Evolutionary conservation across 2,888 invertebrate species (phyloP).

Genomic region (Diarsia dahlii): DNA sequence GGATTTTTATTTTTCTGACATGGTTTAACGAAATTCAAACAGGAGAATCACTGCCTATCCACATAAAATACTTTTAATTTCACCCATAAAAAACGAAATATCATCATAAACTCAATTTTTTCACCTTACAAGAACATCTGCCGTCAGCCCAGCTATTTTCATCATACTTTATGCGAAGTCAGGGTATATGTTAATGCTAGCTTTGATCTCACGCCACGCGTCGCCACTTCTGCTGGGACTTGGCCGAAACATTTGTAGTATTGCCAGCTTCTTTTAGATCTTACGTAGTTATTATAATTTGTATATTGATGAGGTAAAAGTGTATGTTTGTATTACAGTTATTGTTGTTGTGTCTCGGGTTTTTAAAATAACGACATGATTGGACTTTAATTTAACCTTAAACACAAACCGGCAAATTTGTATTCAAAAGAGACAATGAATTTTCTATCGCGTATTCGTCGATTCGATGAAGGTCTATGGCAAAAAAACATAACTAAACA

Average conservation of each 20-base stretch:
- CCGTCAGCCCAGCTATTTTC: constrained; percentile 41
- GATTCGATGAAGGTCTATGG: no score
- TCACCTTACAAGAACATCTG: constrained; percentile 43
- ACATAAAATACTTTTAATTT: neutral
- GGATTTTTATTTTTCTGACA: no score
- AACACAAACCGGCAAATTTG: no score
- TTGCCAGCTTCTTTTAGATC: constrained; percentile 34
- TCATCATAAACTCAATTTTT: neutral
- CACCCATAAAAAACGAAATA: neutral
- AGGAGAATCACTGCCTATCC: neutral
- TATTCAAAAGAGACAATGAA: no score
- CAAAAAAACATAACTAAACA: neutral
- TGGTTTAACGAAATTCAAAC: no score
- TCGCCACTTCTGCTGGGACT: constrained; percentile 52
- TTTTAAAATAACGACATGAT: neutral
- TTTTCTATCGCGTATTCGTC: no score
- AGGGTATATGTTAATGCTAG: constrained; percentile 73
- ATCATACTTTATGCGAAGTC: constrained; percentile 73
- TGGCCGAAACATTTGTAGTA: constrained; percentile 59
- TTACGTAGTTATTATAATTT: constrained; percentile 17
- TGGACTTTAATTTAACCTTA: no score
- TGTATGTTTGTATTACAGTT: neutral
- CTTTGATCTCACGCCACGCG: constrained; percentile 79
- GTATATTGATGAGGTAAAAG: constrained; percentile 30
- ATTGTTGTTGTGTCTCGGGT: neutral